Evolutionary conservation across 1,140 invertebrate species (phyloP).

Genomic region (Hormaphis cornu): DNA sequence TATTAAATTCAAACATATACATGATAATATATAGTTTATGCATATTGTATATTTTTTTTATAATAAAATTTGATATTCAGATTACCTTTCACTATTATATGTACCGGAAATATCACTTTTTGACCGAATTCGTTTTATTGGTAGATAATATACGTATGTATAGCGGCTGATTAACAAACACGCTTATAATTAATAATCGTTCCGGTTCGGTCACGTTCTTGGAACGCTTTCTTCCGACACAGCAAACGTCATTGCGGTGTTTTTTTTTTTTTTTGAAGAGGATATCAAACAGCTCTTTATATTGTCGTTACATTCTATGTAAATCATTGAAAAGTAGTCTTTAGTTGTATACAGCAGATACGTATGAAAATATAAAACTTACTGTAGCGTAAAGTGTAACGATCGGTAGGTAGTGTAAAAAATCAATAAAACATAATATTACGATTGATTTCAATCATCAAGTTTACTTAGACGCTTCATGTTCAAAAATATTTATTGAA

Average conservation of each 20-base stretch:
- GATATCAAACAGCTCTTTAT: neutral
- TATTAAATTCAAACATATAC: too few species aligned
- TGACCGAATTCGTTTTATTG: slow-evolving; percentile 1
- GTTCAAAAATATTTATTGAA: too few species aligned
- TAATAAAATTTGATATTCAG: neutral
- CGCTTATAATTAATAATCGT: neutral
- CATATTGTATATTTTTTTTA: neutral
- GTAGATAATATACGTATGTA: too few species aligned
- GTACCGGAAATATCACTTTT: neutral
- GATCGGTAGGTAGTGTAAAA: too few species aligned
- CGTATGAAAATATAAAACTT: too few species aligned
- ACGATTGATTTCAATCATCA: too few species aligned
- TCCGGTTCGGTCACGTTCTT: slow-evolving; percentile 7
- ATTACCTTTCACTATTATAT: slow-evolving; percentile 18
- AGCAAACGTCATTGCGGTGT: neutral
- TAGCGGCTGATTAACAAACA: neutral
- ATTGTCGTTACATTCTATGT: neutral
- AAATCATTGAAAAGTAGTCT: neutral
- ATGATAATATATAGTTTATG: too few species aligned
- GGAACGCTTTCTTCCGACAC: neutral
- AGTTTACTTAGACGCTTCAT: too few species aligned
- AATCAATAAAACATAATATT: too few species aligned
- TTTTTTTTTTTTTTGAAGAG: neutral
- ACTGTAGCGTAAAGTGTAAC: too few species aligned
- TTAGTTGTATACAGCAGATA: too few species aligned